Conservation (phyloP, 2,888 invertebrate genomes). For the Drosophila subsilvestris region DNA sequence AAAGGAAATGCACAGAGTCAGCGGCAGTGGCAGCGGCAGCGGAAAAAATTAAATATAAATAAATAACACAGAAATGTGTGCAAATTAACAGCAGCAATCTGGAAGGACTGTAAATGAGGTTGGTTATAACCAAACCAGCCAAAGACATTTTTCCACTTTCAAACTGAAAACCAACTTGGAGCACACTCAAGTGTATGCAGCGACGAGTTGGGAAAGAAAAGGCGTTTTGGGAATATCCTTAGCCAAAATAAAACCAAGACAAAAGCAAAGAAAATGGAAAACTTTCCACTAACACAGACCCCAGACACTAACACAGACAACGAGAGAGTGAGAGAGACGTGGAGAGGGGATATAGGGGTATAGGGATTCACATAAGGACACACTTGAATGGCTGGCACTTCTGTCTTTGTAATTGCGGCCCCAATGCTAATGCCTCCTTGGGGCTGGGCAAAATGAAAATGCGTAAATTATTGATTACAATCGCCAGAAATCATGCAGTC, state of each 20-base stretch:
- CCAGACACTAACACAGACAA: slow-evolving; percentile 11
- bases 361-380: slow-evolving; percentile 45
- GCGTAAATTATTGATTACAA: slow-evolving; percentile 79
- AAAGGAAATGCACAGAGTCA: slow-evolving; percentile 13
- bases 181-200: slow-evolving; percentile 59
- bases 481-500: slow-evolving; percentile 65
- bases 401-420: slow-evolving; percentile 67
- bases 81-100: slow-evolving; percentile 62
- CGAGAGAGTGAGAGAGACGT: slow-evolving; percentile 7
- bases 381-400: slow-evolving; percentile 67
- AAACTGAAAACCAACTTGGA: slow-evolving; percentile 51
- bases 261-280: slow-evolving; percentile 20
- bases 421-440: slow-evolving; percentile 73
- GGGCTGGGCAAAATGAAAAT: slow-evolving; percentile 72
- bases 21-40: neutral
- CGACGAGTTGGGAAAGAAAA: slow-evolving; percentile 67
- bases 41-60: slow-evolving; percentile 63
- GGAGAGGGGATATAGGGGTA: neutral
- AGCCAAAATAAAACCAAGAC: slow-evolving; percentile 20
- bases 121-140: neutral
- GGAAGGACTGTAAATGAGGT: slow-evolving; percentile 36
- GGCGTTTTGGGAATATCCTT: slow-evolving; percentile 58
- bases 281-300: slow-evolving; percentile 18
- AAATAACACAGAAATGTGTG: slow-evolving; percentile 46
- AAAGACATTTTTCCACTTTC: slow-evolving; percentile 47